Evolutionary conservation across 2,888 invertebrate genomes (phyloP).

Genomic region (Patella depressa): DNA sequence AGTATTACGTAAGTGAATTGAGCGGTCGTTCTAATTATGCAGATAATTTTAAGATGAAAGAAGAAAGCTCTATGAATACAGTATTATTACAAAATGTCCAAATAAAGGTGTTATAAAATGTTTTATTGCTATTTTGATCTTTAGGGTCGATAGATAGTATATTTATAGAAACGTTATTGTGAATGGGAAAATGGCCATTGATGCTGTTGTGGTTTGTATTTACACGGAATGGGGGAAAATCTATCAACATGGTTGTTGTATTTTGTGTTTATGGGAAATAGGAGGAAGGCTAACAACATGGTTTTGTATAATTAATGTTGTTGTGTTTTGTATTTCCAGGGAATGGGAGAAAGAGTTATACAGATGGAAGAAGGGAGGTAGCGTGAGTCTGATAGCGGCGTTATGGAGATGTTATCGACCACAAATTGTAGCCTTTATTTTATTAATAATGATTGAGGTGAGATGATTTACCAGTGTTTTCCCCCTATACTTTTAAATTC

Average conservation of each 20-base stretch:
- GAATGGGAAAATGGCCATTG: too few relatives aligned
- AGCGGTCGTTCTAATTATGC: too few relatives aligned
- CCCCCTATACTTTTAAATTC: background rate
- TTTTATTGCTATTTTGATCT: too few relatives aligned
- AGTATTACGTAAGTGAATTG: too few relatives aligned
- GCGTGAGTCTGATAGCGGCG: constrained; percentile 44
- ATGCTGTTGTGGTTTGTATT: background rate
- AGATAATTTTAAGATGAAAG: too few relatives aligned
- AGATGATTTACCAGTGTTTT: background rate
- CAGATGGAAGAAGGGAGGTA: constrained; percentile 50
- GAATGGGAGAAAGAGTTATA: constrained; percentile 61
- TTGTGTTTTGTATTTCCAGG: constrained; percentile 30
- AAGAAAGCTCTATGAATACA: too few relatives aligned
- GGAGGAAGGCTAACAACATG: too few relatives aligned
- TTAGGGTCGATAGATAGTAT: too few relatives aligned
- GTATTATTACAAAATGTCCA: too few relatives aligned
- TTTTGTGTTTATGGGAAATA: background rate
- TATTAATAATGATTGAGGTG: constrained; percentile 53
- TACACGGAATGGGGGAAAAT: constrained; percentile 55
- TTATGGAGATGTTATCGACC: constrained; percentile 47
- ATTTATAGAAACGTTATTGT: too few relatives aligned
- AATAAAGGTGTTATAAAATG: too few relatives aligned
- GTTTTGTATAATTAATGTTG: background rate
- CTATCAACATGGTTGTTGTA: background rate
- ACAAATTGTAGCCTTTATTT: constrained; percentile 42